Evolutionary conservation across 1,140 invertebrate genomes (phyloP).

Genomic region (Aporrectodea caliginosa): DNA sequence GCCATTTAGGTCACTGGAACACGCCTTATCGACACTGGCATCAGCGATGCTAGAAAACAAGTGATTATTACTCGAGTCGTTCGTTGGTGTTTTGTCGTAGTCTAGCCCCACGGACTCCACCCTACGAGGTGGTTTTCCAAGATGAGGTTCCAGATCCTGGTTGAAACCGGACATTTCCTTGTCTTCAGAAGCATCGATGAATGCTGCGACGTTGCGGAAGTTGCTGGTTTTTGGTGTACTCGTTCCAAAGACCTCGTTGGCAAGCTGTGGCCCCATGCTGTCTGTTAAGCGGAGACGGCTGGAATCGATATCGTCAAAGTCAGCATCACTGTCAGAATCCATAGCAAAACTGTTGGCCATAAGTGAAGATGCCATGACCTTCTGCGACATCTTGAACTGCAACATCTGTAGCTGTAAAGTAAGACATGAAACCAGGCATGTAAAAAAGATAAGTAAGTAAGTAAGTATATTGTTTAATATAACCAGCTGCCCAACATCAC

Average conservation of each 20-base stretch:
- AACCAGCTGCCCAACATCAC: too few species aligned
- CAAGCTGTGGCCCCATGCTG: conserved; percentile 12
- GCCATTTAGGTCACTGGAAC: background rate
- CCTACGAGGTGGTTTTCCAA: too few species aligned
- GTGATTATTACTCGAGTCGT: conserved; percentile 9
- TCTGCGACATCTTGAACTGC: conserved; percentile 42
- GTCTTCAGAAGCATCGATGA: too few species aligned
- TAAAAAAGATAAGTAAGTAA: too few species aligned
- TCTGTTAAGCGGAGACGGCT: conserved; percentile 14
- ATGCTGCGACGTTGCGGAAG: background rate
- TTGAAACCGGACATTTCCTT: too few species aligned
- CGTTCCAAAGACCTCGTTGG: background rate
- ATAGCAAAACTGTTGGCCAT: conserved; percentile 3
- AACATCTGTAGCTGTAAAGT: conserved; percentile 41
- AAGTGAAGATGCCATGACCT: conserved; percentile 6
- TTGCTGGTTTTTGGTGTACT: background rate
- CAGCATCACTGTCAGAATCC: conserved; percentile 18
- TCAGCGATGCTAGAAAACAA: background rate
- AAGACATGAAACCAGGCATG: background rate
- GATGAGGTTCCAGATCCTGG: too few species aligned
- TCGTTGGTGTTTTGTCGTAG: conserved; percentile 26
- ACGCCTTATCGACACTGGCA: background rate
- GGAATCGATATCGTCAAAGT: conserved; percentile 23
- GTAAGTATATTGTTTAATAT: too few species aligned
- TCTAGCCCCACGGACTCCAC: background rate